A percentile compares a stretch with the other conserved stretches of the same genome.
Evolutionary conservation across 2,888 invertebrate genomes (phyloP).

Genomic region (Eilema griseolum): DNA sequence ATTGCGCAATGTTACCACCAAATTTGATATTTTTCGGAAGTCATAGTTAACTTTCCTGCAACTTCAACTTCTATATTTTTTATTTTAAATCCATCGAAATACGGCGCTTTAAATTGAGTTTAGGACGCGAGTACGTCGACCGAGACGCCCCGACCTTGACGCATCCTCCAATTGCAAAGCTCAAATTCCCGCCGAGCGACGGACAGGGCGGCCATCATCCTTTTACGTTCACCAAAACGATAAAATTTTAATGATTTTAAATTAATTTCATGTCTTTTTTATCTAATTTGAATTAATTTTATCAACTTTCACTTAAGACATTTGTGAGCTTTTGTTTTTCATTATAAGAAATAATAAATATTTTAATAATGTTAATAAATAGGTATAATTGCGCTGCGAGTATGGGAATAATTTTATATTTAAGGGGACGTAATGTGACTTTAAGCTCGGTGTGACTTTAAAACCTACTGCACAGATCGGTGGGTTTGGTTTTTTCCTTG

Average conservation of each 20-base stretch:
- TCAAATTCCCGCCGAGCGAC: slow-evolving; percentile 61
- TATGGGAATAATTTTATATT: not conserved
- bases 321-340: too few relatives aligned
- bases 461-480: slow-evolving; percentile 43
- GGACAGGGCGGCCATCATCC: slow-evolving; percentile 70
- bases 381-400: not conserved
- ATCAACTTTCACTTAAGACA: too few relatives aligned
- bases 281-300: too few relatives aligned
- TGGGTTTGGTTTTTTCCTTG: slow-evolving; percentile 62
- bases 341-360: too few relatives aligned
- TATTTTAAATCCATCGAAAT: not conserved
- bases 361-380: not conserved
- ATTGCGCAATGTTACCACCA: slow-evolving; percentile 72
- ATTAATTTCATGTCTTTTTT: not conserved
- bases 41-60: slow-evolving; percentile 65
- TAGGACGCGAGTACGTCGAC: slow-evolving; percentile 74
- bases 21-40: slow-evolving; percentile 62
- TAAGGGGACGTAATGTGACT: too few relatives aligned
- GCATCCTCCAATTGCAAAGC: slow-evolving; percentile 70
- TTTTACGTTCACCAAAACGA: slow-evolving; percentile 58
- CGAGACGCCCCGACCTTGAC: slow-evolving; percentile 79
- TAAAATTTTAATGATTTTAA: slow-evolving; percentile 31
- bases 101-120: not conserved
- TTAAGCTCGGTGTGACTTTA: too few relatives aligned
- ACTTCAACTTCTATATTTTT: slow-evolving; percentile 45